Conservation (phyloP, 2,888 invertebrate species). For the Lasioglossum lativentre region DNA sequence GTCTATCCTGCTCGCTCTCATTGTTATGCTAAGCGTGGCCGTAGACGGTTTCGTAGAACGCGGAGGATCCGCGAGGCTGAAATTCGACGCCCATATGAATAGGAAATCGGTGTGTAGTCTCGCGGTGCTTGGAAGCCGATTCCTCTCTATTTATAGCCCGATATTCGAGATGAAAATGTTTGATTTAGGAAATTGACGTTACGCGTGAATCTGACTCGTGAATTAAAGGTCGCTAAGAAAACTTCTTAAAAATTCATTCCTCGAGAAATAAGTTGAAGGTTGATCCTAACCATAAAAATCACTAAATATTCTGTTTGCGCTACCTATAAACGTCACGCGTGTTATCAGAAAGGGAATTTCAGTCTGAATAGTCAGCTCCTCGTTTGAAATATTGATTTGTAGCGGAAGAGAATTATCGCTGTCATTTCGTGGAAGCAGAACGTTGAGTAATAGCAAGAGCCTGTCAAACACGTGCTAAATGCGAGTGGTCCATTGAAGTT, state of each 20-base stretch:
- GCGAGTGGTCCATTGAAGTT: background rate
- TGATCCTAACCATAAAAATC: background rate
- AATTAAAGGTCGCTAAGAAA: background rate
- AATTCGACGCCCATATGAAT: conserved; percentile 45
- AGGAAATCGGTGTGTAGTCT: conserved; percentile 28
- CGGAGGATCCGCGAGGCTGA: conserved; percentile 26
- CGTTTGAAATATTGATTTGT: background rate
- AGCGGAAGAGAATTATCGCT: background rate
- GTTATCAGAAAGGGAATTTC: background rate
- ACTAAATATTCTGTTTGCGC: background rate
- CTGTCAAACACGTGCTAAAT: background rate
- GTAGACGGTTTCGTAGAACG: conserved; percentile 65
- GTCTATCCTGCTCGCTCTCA: conserved; percentile 62
- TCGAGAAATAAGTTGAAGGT: background rate
- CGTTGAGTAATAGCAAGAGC: background rate
- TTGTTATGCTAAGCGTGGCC: conserved; percentile 81
- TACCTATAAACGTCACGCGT: background rate
- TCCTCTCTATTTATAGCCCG: background rate
- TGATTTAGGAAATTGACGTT: background rate
- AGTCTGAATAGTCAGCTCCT: background rate
- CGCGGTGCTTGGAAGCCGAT: background rate
- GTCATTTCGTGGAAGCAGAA: background rate
- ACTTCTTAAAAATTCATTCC: background rate
- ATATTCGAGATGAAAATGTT: background rate
- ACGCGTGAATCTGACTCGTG: background rate